Conservation (phyloP, 2,113 vertebrate species). For the Grantiella picta region DNA sequence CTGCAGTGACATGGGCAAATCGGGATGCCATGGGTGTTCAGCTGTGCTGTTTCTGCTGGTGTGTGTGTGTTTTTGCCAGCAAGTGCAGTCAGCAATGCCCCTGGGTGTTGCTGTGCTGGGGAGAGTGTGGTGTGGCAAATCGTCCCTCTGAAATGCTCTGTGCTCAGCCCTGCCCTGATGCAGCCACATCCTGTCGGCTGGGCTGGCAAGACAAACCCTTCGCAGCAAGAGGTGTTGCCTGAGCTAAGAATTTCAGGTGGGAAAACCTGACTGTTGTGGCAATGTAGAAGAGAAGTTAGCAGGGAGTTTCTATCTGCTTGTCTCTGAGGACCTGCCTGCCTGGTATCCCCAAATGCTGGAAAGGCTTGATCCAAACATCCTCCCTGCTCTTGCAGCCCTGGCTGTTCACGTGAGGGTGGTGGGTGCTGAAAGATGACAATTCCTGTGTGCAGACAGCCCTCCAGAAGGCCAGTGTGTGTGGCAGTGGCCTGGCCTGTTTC, state of each 20-base stretch:
- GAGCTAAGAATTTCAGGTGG: not conserved
- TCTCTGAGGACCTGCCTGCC: not conserved
- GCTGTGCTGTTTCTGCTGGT: not conserved
- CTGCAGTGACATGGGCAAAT: not conserved
- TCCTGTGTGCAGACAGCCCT: not conserved
- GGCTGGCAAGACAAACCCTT: not conserved
- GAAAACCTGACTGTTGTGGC: not conserved
- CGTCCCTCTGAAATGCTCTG: not conserved
- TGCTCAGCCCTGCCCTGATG: not conserved
- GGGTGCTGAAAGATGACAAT: not conserved
- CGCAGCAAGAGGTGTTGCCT: not conserved
- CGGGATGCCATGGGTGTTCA: not conserved
- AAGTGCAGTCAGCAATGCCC: not conserved
- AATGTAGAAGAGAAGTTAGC: not conserved
- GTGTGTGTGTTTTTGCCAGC: not conserved
- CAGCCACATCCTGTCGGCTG: not conserved
- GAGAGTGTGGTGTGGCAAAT: not conserved
- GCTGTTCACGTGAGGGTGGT: not conserved
- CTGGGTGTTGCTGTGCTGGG: not conserved
- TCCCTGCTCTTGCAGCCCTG: not conserved
- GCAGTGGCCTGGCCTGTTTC: slow-evolving; percentile 57
- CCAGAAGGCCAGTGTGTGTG: not conserved
- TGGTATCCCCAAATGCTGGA: not conserved
- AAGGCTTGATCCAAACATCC: not conserved
- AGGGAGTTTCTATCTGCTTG: not conserved